phyloP scores from a whole-genome alignment of 2,797 vertebrate genomes.

The Sciurus carolinensis region DNA sequence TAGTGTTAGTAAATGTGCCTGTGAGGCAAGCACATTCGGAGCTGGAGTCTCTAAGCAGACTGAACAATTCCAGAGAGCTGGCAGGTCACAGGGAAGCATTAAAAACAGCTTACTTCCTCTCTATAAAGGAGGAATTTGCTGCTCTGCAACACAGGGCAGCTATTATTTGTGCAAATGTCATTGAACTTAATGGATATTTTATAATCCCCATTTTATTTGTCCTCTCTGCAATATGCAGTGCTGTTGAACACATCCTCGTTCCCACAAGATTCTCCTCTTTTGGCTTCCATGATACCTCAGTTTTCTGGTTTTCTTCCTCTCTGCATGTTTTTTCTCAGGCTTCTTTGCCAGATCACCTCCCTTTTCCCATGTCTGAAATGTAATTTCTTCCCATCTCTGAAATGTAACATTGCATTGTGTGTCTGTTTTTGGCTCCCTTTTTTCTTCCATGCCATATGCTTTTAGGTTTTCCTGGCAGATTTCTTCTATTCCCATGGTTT shows the following conservation, averaged over 20 bases:
- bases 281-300: not conserved
- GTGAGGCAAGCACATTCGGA: not conserved
- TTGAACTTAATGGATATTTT: slow-evolving; percentile 49
- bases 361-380: not conserved
- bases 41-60: not conserved
- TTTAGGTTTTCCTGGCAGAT: not conserved
- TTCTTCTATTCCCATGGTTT: not conserved
- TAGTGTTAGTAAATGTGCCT: too few species aligned
- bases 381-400: not conserved
- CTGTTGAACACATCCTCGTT: not conserved
- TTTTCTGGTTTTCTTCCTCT: not conserved
- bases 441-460: not conserved
- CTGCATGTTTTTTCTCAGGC: not conserved
- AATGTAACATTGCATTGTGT: not conserved
- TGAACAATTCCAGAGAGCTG: not conserved
- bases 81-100: not conserved
- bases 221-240: not conserved
- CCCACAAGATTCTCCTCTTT: not conserved
- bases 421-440: not conserved
- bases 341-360: not conserved
- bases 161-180: slow-evolving; percentile 42
- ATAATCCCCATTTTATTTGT: slow-evolving; percentile 62
- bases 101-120: slow-evolving; percentile 30
- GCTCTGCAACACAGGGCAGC: not conserved
- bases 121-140: not conserved